Evolutionary conservation across 2,888 invertebrate genomes (phyloP), one percentile per base, ranked within the genome.

Genomic region (Leptopilina syphax): DNA sequence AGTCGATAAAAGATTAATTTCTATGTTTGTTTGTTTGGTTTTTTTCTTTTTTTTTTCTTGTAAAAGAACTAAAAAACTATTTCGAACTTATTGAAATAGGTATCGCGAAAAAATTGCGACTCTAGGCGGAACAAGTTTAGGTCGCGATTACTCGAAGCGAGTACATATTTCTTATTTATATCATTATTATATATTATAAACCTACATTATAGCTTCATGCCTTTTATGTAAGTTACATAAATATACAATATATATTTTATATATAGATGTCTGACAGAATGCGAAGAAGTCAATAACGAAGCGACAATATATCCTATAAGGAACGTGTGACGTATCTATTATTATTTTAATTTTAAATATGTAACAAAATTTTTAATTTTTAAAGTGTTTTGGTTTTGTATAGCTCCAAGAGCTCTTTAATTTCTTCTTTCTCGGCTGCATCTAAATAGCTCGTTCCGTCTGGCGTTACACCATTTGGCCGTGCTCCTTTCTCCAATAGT

Each of bases 341-440:
- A 50, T 50, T 50, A 47, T 47, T 47, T 47, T 47, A 5, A 9
- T 50, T 50, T 50, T 50, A 50, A 50, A 50, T 89, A 89, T 89
- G 83, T 89, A 90, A 90, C 88, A 88, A 89, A 89, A 88, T 87
- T 89, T 86, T 85, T 83, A 81, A 82, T 86, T 84, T 63, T 85
- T 81, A 81, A 77, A 80, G 79, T 82, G 80, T 82, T 86, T 87
- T 85, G 81, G 86, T 89, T 89, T 89, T 82, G 85, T 89, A 88
- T 81, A 85, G 85, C 86, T 90, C 89, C 79, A 89, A 81, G 83
- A 98, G 94, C 89, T 95, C 95, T 92, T 97, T 96, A 88, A 98
- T 98, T 93, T 98, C 98, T 85, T 96, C 96, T 90, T 96, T 97
- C 91, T 98, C 98, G 54, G 98, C 98, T 80, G 96, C 97, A 89